Evolutionary conservation across 2,113 vertebrate species (phyloP), one percentile per base, ranked within the genome.

Genomic region (Heteronetta atricapilla): DNA sequence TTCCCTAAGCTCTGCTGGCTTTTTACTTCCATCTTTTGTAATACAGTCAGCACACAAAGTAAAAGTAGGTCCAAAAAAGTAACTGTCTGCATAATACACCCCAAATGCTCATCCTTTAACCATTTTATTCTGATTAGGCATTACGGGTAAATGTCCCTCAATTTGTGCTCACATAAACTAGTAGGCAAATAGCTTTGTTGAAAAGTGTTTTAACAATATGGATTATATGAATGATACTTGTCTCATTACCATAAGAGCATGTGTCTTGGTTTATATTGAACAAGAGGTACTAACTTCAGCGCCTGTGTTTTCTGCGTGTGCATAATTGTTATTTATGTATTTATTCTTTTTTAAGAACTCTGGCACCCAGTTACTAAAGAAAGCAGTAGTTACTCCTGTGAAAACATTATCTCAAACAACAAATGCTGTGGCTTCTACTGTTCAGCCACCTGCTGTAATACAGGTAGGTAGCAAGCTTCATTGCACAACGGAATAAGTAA

Each of bases 311-410:
- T 84, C 29, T 88, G 58, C 20, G 16, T 3, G 1, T 50, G 50
- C 73, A 14, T 60, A 52, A 60, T 69, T 85, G 22, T 42, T 34
- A 16, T 13, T 50, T 50, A 50, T 50, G 21, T 50, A 50, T 66
- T 64, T 34, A 75, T 50, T 79, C 73, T 40, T 62, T 68, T 58
- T 53, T 7, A 90, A 99, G 98, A 98, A 97, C 86, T 94, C 98
- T 84, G 96, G 97, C 94, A 96, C 97, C 36, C 97, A 96, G 31
- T 89, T 95, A 94, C 60, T 97, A 78, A 98, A 98, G 96, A 98
- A 97, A 67, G 98, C 98, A 88, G 93, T 97, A 91, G 83, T 98
- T 88, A 91, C 98, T 2, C 91, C 98, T 96, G 97, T 97, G 96
- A 98, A 98, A 97, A 95, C 94, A 11, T 64, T 98, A 29, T 86